Base-by-base conservation (phyloP, 1,140 invertebrate species). In the Batillaria attramentaria region DNA sequence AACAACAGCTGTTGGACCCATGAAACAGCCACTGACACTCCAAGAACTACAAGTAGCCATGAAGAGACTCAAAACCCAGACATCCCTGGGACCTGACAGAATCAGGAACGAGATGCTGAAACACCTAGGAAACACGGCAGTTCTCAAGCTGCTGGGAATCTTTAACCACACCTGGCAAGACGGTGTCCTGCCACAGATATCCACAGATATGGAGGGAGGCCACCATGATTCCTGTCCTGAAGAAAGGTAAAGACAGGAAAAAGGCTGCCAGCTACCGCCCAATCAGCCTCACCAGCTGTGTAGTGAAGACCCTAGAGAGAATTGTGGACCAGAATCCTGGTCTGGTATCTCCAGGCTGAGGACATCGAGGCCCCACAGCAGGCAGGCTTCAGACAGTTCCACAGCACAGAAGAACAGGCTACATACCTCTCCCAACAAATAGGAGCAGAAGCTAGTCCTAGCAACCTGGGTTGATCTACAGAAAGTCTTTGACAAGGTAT, bases 141-240 rank as follows among this genome's bases (percentile, higher is more conserved):
- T 43, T 3, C 3, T 1, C 24, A 74, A 35, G 1, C 72, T 81
- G n/a, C 72, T 81, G 10, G 35, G 76, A 1, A 76, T 81, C 65
- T 76, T 81, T 20, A 79, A 79, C 80, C 65, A 41, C 50, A 78
- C 42, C 54, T 81, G 80, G 80, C 35, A 24, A n/a, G 10, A 20
- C 41, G 72, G 2, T n/a, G n/a, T n/a, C n/a, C n/a, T n/a, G n/a
- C n/a, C n/a, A n/a, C 2, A 57, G 20, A 50, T 31, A 77, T 35
- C 80, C 80, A 13, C 41, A 39, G 16, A 39, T 33, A 50, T 79
- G 65, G 69, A 74, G 46, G 31, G 62, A 75, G 41, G 72, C 77
- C 6, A 42, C 37, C 57, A 72, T 74, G 0, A 54, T 79, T 43
- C 75, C 74, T 39, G 74, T 82, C 37, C 50, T 72, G 28, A 81